Evolutionary conservation across 2,113 vertebrate species (phyloP).

Genomic region (Calidris pygmaea): DNA sequence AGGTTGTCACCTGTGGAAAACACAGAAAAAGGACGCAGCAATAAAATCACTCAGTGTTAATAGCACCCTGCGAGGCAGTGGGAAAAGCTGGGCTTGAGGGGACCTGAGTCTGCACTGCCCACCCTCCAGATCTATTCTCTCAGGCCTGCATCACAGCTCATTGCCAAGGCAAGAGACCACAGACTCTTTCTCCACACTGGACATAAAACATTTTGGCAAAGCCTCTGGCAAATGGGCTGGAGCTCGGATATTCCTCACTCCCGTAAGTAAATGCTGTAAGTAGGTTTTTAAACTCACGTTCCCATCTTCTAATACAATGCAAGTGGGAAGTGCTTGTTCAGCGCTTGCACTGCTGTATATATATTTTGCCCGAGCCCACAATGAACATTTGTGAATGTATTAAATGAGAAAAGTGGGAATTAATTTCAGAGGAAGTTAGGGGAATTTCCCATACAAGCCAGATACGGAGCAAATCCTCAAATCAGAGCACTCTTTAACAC

Average conservation of each 20-base stretch:
- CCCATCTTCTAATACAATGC: not conserved
- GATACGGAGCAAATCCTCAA: not conserved
- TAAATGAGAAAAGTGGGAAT: not conserved
- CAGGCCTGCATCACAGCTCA: not conserved
- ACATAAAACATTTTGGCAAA: not conserved
- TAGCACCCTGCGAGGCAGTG: not conserved
- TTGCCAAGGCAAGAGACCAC: not conserved
- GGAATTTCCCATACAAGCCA: not conserved
- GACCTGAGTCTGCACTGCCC: not conserved
- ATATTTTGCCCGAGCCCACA: not conserved
- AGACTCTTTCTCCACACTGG: not conserved
- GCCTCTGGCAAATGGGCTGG: not conserved
- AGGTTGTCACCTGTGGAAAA: not conserved
- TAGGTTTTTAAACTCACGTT: not conserved
- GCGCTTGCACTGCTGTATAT: not conserved
- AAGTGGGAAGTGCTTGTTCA: not conserved
- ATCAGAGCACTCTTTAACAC: not conserved
- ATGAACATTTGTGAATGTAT: not conserved
- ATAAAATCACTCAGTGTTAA: not conserved
- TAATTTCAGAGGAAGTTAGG: constrained; percentile 4
- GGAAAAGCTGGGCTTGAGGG: not conserved
- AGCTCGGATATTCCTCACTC: not conserved
- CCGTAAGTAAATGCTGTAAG: not conserved
- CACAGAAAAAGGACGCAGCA: not conserved
- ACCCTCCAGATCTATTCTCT: not conserved